Evolutionary conservation across 2,113 vertebrate genomes (phyloP).

Genomic region (Oreocharis arfaki): DNA sequence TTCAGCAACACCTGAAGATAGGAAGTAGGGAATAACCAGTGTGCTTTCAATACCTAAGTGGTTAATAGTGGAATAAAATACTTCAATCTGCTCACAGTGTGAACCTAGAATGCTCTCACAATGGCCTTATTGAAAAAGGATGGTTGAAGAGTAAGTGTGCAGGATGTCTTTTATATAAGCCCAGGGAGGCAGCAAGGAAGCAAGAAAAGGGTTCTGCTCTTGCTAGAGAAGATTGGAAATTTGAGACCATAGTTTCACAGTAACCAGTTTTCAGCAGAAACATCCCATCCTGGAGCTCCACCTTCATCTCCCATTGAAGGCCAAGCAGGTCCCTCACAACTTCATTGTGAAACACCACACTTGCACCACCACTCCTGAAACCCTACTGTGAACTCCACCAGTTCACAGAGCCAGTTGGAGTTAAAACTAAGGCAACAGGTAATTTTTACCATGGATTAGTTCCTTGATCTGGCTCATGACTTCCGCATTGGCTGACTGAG

Average conservation of each 20-base stretch:
- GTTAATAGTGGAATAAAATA: not conserved
- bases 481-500: not conserved
- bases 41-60: not conserved
- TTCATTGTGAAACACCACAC: not conserved
- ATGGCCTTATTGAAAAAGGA: not conserved
- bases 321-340: not conserved
- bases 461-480: not conserved
- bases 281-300: not conserved
- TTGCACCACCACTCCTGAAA: not conserved
- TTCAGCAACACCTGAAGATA: constrained; percentile 11
- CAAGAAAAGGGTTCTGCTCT: not conserved
- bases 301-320: not conserved
- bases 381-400: not conserved
- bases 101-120: not conserved
- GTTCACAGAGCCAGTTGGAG: not conserved
- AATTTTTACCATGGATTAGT: not conserved
- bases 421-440: not conserved
- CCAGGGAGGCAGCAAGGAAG: not conserved
- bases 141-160: not conserved
- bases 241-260: not conserved
- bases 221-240: not conserved
- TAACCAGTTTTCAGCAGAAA: not conserved
- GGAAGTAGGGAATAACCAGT: not conserved
- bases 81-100: not conserved
- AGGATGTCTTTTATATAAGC: not conserved